Conservation (phyloP, 2,888 invertebrate genomes). For the Allygus modestus region DNA sequence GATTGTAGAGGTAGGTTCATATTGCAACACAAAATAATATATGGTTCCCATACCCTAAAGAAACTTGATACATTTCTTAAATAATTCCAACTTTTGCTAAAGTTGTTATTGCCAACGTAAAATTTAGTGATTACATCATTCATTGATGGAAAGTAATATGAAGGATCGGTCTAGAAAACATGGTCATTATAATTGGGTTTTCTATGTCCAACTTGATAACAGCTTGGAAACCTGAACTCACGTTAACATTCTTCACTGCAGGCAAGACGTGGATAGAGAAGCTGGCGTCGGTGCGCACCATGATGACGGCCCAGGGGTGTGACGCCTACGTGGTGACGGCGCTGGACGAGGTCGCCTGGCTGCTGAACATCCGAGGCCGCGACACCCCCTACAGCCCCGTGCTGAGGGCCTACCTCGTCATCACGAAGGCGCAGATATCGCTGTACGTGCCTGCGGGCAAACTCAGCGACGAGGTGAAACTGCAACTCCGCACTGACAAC, state of each 20-base stretch:
- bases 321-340: conserved; percentile 91
- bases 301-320: conserved; percentile 80
- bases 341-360: conserved; percentile 92
- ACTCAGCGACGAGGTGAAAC: conserved; percentile 75
- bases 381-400: conserved; percentile 91
- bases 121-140: too few species aligned
- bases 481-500: conserved; percentile 77
- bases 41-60: too few species aligned
- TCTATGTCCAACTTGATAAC: too few species aligned
- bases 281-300: conserved; percentile 81
- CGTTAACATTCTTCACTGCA: conserved; percentile 71
- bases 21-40: too few species aligned
- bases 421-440: conserved; percentile 81
- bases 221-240: too few species aligned
- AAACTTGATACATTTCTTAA: too few species aligned
- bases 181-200: too few species aligned
- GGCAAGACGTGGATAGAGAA: conserved; percentile 88
- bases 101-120: too few species aligned
- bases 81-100: too few species aligned
- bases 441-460: conserved; percentile 85
- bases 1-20: too few species aligned
- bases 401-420: conserved; percentile 85
- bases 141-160: too few species aligned
- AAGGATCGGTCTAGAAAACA: too few species aligned
- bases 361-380: conserved; percentile 91